Evolutionary conservation across 2,888 invertebrate species (phyloP).

Genomic region (Plebejus melissa): DNA sequence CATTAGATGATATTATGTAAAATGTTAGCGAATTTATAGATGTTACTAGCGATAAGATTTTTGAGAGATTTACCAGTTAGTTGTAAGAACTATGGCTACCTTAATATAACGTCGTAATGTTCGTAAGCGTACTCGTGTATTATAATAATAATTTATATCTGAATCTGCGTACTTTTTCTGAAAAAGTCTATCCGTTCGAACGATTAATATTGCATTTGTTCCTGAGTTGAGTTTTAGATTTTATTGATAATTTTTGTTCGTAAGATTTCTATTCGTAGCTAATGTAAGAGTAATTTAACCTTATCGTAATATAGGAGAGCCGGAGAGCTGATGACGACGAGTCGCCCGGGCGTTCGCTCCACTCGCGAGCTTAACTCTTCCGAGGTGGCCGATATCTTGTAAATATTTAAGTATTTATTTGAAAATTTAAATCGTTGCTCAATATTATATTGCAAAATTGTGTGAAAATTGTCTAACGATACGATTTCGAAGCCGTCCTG

Average conservation of each 20-base stretch:
- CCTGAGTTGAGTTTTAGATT: slow-evolving; percentile 78
- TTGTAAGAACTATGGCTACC: slow-evolving; percentile 72
- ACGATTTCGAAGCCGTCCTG: slow-evolving; percentile 62
- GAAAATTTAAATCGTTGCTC: slow-evolving; percentile 41
- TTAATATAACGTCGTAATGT: slow-evolving; percentile 66
- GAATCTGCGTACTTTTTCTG: slow-evolving; percentile 64
- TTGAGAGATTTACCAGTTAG: slow-evolving; percentile 77
- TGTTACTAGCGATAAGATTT: slow-evolving; percentile 62
- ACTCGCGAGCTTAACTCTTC: slow-evolving; percentile 32
- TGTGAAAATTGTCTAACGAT: slow-evolving; percentile 52
- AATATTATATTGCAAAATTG: slow-evolving; percentile 42
- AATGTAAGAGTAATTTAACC: slow-evolving; percentile 67
- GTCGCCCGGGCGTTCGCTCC: slow-evolving; percentile 40
- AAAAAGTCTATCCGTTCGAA: slow-evolving; percentile 67
- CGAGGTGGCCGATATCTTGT: slow-evolving; percentile 40
- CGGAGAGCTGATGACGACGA: slow-evolving; percentile 57
- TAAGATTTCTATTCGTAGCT: slow-evolving; percentile 61
- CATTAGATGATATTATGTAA: slow-evolving; percentile 73
- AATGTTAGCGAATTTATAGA: slow-evolving; percentile 77
- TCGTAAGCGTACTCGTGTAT: slow-evolving; percentile 75
- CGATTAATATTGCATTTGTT: slow-evolving; percentile 79
- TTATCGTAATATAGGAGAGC: slow-evolving; percentile 54
- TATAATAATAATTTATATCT: slow-evolving; percentile 69
- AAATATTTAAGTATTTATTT: slow-evolving; percentile 45
- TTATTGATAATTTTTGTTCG: slow-evolving; percentile 66